A percentile compares a stretch with the other conserved stretches of the same genome.
These are phyloP conservation scores for Apocheima hispidaria DNA, from an alignment of 2,888 invertebrate genomes.

Conservation along the genomic window DNA sequence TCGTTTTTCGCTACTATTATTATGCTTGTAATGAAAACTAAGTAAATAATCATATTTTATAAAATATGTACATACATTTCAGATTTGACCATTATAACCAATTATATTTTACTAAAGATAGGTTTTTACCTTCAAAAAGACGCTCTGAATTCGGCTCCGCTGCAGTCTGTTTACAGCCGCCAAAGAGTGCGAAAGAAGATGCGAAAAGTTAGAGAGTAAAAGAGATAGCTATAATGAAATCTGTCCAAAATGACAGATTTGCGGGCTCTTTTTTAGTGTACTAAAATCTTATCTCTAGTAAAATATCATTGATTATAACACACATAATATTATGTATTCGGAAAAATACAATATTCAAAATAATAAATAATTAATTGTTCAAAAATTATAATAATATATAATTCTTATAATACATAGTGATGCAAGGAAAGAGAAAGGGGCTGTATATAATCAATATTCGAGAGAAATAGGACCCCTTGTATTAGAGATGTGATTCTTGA, in stretches of 20 bases:
- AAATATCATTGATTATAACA: too few species aligned
- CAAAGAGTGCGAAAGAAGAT: too few species aligned
- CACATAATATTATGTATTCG: too few species aligned
- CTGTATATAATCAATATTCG: constrained; percentile 9
- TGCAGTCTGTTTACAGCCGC: too few species aligned
- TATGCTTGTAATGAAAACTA: neutral
- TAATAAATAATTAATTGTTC: neutral
- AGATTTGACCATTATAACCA: constrained; percentile 2
- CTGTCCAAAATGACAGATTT: too few species aligned
- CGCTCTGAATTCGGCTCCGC: too few species aligned
- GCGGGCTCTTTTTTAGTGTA: too few species aligned
- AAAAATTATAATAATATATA: constrained; percentile 7
- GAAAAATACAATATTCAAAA: neutral
- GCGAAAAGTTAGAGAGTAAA: too few species aligned
- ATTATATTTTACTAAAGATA: too few species aligned
- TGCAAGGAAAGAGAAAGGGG: neutral
- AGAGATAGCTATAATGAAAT: too few species aligned
- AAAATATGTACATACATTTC: neutral
- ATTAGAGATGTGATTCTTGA: constrained; percentile 55
- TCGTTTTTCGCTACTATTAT: neutral
- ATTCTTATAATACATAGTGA: neutral
- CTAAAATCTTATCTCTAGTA: too few species aligned
- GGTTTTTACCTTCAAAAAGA: too few species aligned
- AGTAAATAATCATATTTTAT: neutral
- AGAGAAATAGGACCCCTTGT: constrained; percentile 32